A percentile compares a stretch with the other conserved stretches of the same genome.
phyloP scores from a whole-genome alignment of 2,113 vertebrate species.

The Emberiza fucata region DNA sequence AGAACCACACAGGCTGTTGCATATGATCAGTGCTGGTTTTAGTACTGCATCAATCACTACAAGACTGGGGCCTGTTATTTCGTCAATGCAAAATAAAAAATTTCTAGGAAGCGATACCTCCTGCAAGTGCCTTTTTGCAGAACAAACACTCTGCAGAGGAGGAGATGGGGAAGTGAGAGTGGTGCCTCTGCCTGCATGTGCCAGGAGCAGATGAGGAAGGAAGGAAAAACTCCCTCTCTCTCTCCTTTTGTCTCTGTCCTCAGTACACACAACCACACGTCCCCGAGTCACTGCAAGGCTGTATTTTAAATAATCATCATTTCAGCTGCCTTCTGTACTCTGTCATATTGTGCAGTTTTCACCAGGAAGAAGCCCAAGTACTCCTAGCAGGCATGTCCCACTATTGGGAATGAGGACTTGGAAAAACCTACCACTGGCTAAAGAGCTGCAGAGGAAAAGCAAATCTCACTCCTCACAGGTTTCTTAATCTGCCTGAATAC shows the following conservation, averaged over 20 bases:
- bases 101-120: background rate
- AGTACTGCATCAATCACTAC: background rate
- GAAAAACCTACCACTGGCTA: background rate
- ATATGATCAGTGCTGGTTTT: background rate
- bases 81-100: slow-evolving; percentile 1
- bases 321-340: background rate
- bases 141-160: background rate
- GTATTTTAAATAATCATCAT: background rate
- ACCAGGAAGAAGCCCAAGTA: background rate
- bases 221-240: background rate
- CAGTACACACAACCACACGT: rapidly evolving
- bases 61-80: background rate
- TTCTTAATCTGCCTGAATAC: background rate
- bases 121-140: background rate
- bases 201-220: background rate
- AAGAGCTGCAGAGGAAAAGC: background rate
- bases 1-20: background rate
- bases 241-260: background rate
- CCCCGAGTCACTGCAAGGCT: background rate
- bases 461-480: background rate
- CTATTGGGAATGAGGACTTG: background rate
- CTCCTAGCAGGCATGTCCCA: background rate
- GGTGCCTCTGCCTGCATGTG: background rate
- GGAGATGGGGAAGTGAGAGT: background rate
- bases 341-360: background rate